phyloP scores from a whole-genome alignment of 2,888 invertebrate species.

The Ametastegia equiseti region DNA sequence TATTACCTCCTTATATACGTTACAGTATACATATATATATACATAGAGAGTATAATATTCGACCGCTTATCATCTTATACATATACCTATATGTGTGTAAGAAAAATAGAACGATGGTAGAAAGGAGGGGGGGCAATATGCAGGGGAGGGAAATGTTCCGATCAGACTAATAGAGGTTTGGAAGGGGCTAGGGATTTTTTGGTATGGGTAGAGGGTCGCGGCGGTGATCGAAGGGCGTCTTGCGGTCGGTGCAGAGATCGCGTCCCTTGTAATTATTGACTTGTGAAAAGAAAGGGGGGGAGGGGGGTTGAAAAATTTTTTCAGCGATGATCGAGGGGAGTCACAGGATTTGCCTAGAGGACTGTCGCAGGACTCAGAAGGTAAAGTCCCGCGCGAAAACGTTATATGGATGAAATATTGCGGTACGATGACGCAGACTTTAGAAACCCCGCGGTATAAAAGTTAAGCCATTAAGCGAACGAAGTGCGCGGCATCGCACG shows the following conservation, averaged over 20 bases:
- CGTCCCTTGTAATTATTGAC: conserved; percentile 43
- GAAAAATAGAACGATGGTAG: background rate
- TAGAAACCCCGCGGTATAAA: conserved; percentile 21
- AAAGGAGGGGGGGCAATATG: background rate
- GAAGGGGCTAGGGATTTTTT: background rate
- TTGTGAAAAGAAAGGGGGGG: too few relatives aligned
- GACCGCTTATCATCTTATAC: conserved; percentile 31
- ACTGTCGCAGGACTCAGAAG: background rate
- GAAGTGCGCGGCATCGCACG: background rate
- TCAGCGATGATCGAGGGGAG: background rate
- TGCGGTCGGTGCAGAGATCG: background rate
- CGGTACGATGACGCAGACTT: conserved; percentile 40
- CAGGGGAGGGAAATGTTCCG: background rate
- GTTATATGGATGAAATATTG: conserved; percentile 45
- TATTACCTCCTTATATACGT: conserved; percentile 29
- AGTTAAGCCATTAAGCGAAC: conserved; percentile 41
- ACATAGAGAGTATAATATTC: conserved; percentile 31
- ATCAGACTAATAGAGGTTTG: background rate
- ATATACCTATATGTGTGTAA: background rate
- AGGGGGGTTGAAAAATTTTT: conserved; percentile 36
- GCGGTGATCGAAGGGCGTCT: background rate
- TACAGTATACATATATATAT: too few relatives aligned
- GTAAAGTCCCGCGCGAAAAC: background rate
- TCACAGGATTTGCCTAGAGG: background rate
- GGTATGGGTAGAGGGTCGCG: background rate